Conservation (phyloP, 2,888 invertebrate genomes). For the Lasioglossum zephyrum region DNA sequence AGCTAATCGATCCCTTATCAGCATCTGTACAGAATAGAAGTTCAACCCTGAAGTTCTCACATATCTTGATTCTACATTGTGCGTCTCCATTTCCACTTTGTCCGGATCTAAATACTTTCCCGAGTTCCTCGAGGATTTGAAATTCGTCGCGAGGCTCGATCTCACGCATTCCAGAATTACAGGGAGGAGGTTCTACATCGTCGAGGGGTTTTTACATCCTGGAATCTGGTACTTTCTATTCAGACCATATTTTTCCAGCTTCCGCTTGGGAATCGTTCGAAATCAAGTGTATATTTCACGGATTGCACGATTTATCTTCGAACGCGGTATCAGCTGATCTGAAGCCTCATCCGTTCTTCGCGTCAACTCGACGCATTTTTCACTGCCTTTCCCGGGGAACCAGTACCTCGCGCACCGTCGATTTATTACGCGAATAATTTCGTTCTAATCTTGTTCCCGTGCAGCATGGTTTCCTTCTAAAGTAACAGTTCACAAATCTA, state of each 20-base stretch:
- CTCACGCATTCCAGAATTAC: background rate
- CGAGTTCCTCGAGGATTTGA: background rate
- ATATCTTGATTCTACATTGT: too few relatives aligned
- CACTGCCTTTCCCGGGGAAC: background rate
- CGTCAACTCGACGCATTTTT: background rate
- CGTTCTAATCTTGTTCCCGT: background rate
- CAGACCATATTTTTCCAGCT: background rate
- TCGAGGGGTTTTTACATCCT: background rate
- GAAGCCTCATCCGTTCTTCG: background rate
- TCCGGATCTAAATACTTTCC: background rate
- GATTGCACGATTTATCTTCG: background rate
- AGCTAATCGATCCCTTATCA: too few relatives aligned
- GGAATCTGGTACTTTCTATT: background rate
- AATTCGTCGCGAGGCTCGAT: background rate
- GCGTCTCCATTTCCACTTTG: background rate
- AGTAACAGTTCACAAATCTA: background rate
- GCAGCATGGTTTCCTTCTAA: background rate
- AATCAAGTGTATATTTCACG: background rate
- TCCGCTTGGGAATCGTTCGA: background rate
- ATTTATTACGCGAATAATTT: background rate
- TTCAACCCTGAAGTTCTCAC: too few relatives aligned
- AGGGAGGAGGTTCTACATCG: background rate
- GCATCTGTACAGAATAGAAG: too few relatives aligned
- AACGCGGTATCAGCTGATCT: background rate
- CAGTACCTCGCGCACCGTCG: background rate